A percentile compares a stretch with the other conserved stretches of the same genome.
Evolutionary conservation across 2,797 vertebrate species (phyloP).

Genomic region (Pseudomugil gertrudae): DNA sequence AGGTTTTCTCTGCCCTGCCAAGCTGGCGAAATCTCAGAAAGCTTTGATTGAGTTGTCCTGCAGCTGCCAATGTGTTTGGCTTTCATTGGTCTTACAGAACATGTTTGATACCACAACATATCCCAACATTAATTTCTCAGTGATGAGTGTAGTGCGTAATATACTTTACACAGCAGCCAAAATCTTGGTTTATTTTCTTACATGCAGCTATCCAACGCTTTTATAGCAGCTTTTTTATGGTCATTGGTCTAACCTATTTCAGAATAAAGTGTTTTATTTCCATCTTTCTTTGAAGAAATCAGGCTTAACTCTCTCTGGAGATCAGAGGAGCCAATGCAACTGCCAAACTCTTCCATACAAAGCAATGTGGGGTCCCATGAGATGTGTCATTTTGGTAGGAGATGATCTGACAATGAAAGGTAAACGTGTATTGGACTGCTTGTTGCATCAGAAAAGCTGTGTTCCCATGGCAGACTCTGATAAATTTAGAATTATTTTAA

Average conservation of each 20-base stretch:
- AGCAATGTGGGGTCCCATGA: slow-evolving; percentile 33
- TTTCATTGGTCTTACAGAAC: slow-evolving; percentile 55
- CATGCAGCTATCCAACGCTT: slow-evolving; percentile 53
- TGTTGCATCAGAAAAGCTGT: slow-evolving; percentile 23
- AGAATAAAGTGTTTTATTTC: slow-evolving; percentile 51
- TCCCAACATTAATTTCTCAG: slow-evolving; percentile 59
- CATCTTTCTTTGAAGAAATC: slow-evolving; percentile 59
- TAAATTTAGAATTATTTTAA: slow-evolving; percentile 70
- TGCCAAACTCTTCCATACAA: slow-evolving; percentile 44
- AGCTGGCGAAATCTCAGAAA: slow-evolving; percentile 44
- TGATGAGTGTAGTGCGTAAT: slow-evolving; percentile 41
- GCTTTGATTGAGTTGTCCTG: slow-evolving; percentile 53
- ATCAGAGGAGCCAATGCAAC: slow-evolving; percentile 50
- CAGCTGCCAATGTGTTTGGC: slow-evolving; percentile 55
- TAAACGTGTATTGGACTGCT: slow-evolving; percentile 42
- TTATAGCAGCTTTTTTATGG: slow-evolving; percentile 66
- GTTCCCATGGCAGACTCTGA: slow-evolving; percentile 40
- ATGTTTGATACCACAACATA: slow-evolving; percentile 62
- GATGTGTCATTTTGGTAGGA: slow-evolving; percentile 38
- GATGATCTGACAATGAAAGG: slow-evolving; percentile 52
- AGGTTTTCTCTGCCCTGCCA: slow-evolving; percentile 27
- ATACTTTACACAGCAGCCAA: slow-evolving; percentile 64
- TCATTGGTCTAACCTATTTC: slow-evolving; percentile 70
- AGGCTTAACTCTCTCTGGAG: slow-evolving; percentile 57
- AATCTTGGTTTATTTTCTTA: slow-evolving; percentile 57